Percentiles rank a stretch among this genome's conserved stretches.
Conservation (phyloP, 2,797 vertebrate species). For the Aphelocoma californica region DNA sequence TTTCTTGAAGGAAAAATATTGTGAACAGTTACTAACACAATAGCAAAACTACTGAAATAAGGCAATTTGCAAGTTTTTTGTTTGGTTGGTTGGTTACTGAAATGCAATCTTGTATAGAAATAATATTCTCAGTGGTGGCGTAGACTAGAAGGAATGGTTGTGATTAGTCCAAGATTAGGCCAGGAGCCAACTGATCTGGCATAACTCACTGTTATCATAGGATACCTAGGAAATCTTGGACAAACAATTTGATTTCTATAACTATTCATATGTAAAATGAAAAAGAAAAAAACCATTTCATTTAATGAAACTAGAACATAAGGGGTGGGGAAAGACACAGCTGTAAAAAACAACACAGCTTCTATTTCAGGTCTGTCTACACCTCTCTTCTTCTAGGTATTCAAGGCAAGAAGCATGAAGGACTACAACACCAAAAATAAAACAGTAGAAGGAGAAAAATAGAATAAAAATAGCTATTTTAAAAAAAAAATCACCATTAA, state of each 20-base stretch:
- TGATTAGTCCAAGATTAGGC: background rate
- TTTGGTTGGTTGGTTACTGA: background rate
- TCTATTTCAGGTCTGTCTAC: background rate
- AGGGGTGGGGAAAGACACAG: background rate
- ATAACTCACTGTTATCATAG: background rate
- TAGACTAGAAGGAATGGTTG: background rate
- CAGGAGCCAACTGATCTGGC: background rate
- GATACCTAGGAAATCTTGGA: background rate
- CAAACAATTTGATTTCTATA: background rate
- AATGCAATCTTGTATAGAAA: background rate
- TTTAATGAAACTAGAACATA: background rate
- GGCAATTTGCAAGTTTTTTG: background rate
- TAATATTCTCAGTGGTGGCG: background rate
- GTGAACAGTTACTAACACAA: background rate
- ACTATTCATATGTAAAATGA: background rate
- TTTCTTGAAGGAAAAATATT: background rate
- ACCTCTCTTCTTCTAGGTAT: background rate
- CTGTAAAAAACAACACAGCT: background rate
- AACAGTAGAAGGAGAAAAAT: background rate
- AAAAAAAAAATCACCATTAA: background rate
- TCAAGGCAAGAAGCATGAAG: background rate
- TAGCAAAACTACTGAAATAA: background rate
- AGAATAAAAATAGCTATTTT: background rate
- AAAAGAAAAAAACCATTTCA: accelerated
- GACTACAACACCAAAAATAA: background rate